phyloP scores from a whole-genome alignment of 2,888 invertebrate species.

The Acleris holmiana region DNA sequence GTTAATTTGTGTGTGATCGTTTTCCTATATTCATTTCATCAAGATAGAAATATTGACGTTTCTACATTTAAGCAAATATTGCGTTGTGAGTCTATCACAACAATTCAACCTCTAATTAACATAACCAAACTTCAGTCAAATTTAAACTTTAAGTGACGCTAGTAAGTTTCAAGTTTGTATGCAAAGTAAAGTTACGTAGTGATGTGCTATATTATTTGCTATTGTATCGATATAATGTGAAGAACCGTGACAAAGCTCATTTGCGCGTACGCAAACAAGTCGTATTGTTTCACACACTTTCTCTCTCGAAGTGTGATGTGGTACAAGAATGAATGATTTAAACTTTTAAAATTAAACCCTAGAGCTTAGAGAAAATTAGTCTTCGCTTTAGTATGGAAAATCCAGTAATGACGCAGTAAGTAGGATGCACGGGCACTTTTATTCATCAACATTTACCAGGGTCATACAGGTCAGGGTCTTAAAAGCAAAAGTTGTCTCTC shows the following conservation, averaged over 20 bases:
- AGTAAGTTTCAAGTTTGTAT: not conserved
- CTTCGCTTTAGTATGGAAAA: not conserved
- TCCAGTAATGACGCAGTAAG: too few relatives aligned
- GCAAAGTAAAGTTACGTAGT: not conserved
- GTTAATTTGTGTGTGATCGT: too few relatives aligned
- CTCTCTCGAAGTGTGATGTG: constrained; percentile 30
- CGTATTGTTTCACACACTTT: constrained; percentile 42
- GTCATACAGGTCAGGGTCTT: too few relatives aligned
- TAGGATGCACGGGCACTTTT: too few relatives aligned
- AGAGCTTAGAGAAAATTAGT: not conserved
- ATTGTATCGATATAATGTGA: constrained; percentile 34
- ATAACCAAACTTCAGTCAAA: constrained; percentile 10
- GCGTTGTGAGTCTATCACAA: constrained; percentile 14
- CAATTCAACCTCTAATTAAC: constrained; percentile 29
- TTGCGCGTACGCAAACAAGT: constrained; percentile 39
- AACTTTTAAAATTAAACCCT: not conserved
- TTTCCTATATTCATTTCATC: too few relatives aligned
- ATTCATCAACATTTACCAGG: too few relatives aligned
- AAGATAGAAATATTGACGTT: not conserved
- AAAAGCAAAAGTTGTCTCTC: too few relatives aligned
- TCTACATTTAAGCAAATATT: constrained; percentile 9
- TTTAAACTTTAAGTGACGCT: not conserved
- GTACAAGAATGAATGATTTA: constrained; percentile 5
- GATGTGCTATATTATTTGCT: constrained; percentile 27
- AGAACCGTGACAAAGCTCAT: constrained; percentile 42